These are phyloP conservation scores for Tragelaphus strepsiceros DNA, from an alignment of 2,113 vertebrate genomes.

Conservation along the genomic window DNA sequence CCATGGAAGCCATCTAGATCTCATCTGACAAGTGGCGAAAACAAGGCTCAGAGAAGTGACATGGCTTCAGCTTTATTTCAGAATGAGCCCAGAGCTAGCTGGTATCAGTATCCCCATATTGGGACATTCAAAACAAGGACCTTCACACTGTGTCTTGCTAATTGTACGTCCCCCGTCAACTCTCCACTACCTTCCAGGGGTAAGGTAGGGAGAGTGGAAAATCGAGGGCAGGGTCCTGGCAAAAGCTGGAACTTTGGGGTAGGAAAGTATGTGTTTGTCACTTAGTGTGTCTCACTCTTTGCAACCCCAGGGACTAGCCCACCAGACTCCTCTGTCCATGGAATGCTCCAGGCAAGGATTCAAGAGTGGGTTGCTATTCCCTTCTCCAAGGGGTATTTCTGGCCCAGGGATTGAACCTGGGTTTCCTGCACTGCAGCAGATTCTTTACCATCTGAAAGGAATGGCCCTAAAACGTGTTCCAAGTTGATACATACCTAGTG, in stretches of 20 bases:
- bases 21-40: not conserved
- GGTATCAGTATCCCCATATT: not conserved
- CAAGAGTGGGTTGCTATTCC: not conserved
- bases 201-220: no score
- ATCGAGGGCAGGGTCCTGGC: not conserved
- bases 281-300: not conserved
- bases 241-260: not conserved
- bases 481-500: not conserved
- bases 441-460: not conserved
- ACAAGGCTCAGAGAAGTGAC: not conserved
- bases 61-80: not conserved
- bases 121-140: not conserved
- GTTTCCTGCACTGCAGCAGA: not conserved
- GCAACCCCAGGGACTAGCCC: not conserved
- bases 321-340: not conserved
- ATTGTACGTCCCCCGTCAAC: not conserved
- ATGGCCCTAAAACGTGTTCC: not conserved
- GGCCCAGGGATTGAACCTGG: not conserved
- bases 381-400: not conserved
- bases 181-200: no score
- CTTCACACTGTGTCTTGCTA: not conserved
- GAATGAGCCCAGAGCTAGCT: not conserved
- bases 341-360: not conserved
- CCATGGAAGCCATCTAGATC: not conserved
- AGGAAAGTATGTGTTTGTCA: not conserved